Evolutionary conservation across 2,888 invertebrate genomes (phyloP).

Genomic region (Hyles lineata): DNA sequence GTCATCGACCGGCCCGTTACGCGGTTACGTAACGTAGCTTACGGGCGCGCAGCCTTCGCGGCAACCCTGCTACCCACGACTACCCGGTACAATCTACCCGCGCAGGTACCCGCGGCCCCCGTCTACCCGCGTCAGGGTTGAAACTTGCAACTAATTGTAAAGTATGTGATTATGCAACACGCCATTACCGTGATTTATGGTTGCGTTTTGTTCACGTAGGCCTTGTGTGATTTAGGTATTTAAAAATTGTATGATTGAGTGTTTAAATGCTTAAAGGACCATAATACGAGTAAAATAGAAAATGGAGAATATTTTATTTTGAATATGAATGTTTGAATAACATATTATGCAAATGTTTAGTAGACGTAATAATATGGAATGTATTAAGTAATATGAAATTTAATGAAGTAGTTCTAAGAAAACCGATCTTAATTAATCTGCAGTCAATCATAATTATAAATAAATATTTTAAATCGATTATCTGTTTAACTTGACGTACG

Average conservation of each 20-base stretch:
- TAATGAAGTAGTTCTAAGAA: too few species aligned
- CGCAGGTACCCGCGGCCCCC: constrained; percentile 20
- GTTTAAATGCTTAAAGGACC: too few species aligned
- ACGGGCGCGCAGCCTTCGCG: constrained; percentile 65
- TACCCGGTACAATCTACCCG: constrained; percentile 45
- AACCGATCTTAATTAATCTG: too few species aligned
- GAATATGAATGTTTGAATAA: too few species aligned
- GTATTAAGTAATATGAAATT: too few species aligned
- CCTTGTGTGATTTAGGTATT: constrained; percentile 24
- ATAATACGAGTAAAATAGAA: too few species aligned
- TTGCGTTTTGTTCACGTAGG: constrained; percentile 29
- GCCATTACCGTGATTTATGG: constrained; percentile 29
- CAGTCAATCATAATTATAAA: too few species aligned
- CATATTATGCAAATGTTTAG: too few species aligned
- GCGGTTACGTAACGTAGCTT: constrained; percentile 82
- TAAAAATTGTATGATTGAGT: neutral
- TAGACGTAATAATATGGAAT: too few species aligned
- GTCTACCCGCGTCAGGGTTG: constrained; percentile 34
- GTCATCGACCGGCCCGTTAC: constrained; percentile 81
- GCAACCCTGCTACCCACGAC: neutral
- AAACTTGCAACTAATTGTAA: constrained; percentile 44
- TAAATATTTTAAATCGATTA: too few species aligned
- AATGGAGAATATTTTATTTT: too few species aligned
- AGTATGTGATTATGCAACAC: constrained; percentile 29
- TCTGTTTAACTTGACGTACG: too few species aligned